Evolutionary conservation across 2,797 vertebrate species (phyloP).

Genomic region (Linurgus olivaceus): DNA sequence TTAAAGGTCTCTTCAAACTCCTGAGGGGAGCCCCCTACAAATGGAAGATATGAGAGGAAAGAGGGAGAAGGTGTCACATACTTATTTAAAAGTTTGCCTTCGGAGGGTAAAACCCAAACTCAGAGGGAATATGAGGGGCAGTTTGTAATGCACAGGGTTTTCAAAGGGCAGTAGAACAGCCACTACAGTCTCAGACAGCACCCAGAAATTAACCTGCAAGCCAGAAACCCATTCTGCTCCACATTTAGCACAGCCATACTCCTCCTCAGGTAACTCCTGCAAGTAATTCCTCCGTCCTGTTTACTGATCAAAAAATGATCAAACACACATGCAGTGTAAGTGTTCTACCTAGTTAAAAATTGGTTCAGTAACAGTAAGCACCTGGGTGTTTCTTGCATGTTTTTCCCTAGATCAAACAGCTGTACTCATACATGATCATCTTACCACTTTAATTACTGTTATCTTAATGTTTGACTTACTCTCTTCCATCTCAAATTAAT

Average conservation of each 20-base stretch:
- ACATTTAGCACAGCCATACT: not conserved
- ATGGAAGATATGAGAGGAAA: not conserved
- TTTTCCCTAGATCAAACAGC: not conserved
- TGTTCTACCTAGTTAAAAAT: not conserved
- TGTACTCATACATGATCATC: not conserved
- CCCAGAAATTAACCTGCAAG: not conserved
- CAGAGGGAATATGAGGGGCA: accelerated
- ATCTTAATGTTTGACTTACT: not conserved
- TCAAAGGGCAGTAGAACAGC: not conserved
- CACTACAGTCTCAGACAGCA: not conserved
- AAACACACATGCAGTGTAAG: not conserved
- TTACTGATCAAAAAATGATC: not conserved
- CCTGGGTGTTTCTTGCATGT: not conserved
- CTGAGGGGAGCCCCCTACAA: not conserved
- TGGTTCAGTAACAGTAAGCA: not conserved
- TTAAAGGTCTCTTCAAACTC: not conserved
- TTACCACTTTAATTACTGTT: not conserved
- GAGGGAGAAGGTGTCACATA: not conserved
- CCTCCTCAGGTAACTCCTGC: not conserved
- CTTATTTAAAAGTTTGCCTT: not conserved
- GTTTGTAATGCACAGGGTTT: not conserved
- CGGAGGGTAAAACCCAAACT: not conserved
- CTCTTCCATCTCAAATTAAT: not conserved
- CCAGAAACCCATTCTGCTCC: not conserved
- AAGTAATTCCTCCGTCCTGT: not conserved